Evolutionary conservation across 2,113 vertebrate genomes (phyloP).

Genomic region (Beaufortia kweichowensis): DNA sequence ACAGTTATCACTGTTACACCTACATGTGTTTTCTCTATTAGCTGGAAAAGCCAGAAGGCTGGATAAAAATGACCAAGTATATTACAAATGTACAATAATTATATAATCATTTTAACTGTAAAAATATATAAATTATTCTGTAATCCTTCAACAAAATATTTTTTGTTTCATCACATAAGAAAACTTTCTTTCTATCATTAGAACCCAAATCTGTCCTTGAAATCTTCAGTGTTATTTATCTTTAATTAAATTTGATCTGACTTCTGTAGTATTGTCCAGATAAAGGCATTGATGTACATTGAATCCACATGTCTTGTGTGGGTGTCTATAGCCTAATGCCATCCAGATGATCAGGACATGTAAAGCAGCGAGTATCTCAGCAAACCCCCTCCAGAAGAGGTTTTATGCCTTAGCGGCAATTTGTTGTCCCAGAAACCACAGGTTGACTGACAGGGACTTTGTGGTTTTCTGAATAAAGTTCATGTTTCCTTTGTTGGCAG

Average conservation of each 20-base stretch:
- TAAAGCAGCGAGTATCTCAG: constrained; percentile 34
- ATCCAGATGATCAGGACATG: constrained; percentile 67
- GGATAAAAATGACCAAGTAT: background rate
- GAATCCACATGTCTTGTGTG: constrained; percentile 58
- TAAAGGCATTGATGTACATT: constrained; percentile 16
- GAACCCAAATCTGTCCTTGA: background rate
- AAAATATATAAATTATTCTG: background rate
- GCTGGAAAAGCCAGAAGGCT: constrained; percentile 29
- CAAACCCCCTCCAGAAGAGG: constrained; percentile 60
- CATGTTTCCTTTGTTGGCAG: background rate
- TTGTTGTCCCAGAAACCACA: constrained; percentile 72
- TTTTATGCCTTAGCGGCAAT: constrained; percentile 71
- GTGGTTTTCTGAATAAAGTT: background rate
- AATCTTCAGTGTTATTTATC: constrained; percentile 20
- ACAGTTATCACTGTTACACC: constrained; percentile 42
- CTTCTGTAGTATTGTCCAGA: constrained; percentile 9
- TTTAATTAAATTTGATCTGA: constrained; percentile 11
- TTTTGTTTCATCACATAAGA: background rate
- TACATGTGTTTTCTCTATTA: constrained; percentile 52
- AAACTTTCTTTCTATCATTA: background rate
- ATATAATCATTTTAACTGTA: background rate
- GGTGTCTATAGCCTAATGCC: constrained; percentile 63
- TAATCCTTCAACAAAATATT: background rate
- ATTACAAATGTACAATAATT: too few relatives aligned
- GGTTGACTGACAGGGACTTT: constrained; percentile 59